A percentile compares a stretch with the other conserved stretches of the same genome.
Evolutionary conservation across 2,888 invertebrate species (phyloP).

Genomic region (Eupithecia inturbata): DNA sequence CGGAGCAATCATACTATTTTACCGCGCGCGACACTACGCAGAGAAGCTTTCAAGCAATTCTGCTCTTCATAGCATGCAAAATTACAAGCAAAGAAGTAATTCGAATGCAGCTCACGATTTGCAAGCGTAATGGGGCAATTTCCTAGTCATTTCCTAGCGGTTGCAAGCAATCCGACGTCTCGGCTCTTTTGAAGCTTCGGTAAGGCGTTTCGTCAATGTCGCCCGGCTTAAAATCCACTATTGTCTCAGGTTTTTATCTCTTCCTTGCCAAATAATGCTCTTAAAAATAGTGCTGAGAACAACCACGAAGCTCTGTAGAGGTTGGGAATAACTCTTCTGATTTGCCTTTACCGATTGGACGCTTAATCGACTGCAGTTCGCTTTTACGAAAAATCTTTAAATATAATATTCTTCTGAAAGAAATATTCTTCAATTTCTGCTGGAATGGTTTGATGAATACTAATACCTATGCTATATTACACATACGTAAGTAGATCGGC

Average conservation of each 20-base stretch:
- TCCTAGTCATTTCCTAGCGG: conserved; percentile 78
- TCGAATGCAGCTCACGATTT: conserved; percentile 81
- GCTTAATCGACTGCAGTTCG: neutral
- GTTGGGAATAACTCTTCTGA: neutral
- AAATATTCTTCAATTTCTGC: neutral
- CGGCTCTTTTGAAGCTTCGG: conserved; percentile 64
- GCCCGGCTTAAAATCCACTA: conserved; percentile 37
- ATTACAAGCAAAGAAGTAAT: conserved; percentile 79
- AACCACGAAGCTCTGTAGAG: neutral
- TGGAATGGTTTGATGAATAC: neutral
- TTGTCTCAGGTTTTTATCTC: conserved; percentile 4
- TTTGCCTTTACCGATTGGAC: neutral
- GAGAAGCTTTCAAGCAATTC: conserved; percentile 63
- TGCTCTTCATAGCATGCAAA: conserved; percentile 62
- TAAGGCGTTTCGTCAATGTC: conserved; percentile 57
- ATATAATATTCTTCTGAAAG: neutral
- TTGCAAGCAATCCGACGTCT: conserved; percentile 76
- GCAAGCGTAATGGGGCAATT: conserved; percentile 81
- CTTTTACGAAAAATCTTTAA: neutral
- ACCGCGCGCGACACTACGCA: conserved; percentile 47
- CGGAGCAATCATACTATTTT: conserved; percentile 44
- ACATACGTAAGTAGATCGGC: neutral
- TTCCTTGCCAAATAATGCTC: neutral
- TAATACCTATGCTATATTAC: neutral
- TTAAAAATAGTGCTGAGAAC: neutral